Conservation (phyloP, 2,797 vertebrate species). For the Taenioides sp. region DNA sequence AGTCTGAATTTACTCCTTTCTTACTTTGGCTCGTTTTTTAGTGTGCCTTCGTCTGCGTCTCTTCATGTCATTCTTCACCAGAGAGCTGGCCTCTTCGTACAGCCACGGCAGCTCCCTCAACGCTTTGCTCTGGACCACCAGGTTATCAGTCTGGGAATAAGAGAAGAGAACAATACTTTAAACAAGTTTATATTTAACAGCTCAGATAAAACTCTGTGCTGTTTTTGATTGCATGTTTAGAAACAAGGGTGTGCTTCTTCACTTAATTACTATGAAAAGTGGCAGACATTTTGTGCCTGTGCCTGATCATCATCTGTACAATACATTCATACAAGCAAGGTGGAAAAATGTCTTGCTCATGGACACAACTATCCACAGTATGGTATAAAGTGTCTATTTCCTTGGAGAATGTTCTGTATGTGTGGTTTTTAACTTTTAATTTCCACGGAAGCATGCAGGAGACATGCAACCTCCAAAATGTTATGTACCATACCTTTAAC, state of each 20-base stretch:
- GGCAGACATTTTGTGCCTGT: too few species aligned
- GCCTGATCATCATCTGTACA: too few species aligned
- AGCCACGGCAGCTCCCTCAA: conserved; percentile 55
- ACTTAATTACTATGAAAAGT: neutral
- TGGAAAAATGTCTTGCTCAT: neutral
- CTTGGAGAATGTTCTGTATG: neutral
- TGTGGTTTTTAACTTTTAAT: neutral
- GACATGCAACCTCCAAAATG: too few species aligned
- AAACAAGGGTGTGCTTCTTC: neutral
- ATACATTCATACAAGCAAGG: neutral
- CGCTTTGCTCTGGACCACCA: conserved; percentile 52
- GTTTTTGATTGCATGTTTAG: neutral
- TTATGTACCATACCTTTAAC: too few species aligned
- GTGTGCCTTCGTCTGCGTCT: conserved; percentile 18
- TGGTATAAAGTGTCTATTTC: too few species aligned
- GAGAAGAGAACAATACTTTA: neutral
- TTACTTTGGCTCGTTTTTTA: neutral
- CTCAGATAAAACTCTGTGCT: neutral
- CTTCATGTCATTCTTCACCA: neutral
- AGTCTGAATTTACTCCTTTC: neutral
- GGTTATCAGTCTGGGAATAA: conserved; percentile 31
- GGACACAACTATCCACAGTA: neutral
- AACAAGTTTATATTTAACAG: neutral
- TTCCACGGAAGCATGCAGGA: too few species aligned
- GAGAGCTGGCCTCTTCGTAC: conserved; percentile 42